These are phyloP conservation scores for Trichopria drosophilae DNA, from an alignment of 2,888 invertebrate genomes.

Conservation along the genomic window DNA sequence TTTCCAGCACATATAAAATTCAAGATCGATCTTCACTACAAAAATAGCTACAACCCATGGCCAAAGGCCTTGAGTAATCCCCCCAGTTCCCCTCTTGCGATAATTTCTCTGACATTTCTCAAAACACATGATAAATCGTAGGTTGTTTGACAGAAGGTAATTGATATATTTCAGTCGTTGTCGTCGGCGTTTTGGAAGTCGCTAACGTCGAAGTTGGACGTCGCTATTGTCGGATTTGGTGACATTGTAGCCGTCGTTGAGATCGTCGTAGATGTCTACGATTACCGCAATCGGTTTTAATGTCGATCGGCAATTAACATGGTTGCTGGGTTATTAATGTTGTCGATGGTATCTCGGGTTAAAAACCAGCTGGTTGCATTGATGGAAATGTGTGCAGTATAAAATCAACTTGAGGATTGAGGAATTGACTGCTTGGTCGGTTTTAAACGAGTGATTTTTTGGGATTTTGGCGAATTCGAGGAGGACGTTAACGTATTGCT, in stretches of 20 bases:
- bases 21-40: slow-evolving; percentile 50
- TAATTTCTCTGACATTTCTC: slow-evolving; percentile 32
- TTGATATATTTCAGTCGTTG: neutral
- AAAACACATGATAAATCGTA: slow-evolving; percentile 20
- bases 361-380: no score
- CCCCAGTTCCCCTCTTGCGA: slow-evolving; percentile 51
- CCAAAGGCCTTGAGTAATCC: slow-evolving; percentile 61
- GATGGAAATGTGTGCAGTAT: no score
- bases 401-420: no score
- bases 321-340: no score
- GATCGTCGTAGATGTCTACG: neutral
- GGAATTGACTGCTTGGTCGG: no score
- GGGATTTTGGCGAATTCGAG: slow-evolving; percentile 33
- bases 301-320: neutral
- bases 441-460: neutral
- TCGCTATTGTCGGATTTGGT: slow-evolving; percentile 20
- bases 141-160: no score
- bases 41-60: slow-evolving; percentile 73
- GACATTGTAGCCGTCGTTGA: slow-evolving; percentile 2
- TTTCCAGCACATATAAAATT: slow-evolving; percentile 57
- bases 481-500: slow-evolving; percentile 53
- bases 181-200: neutral
- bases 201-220: neutral
- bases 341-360: no score
- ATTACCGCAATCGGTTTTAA: neutral